Percentiles rank a stretch among this genome's conserved stretches.
Conservation (phyloP, 1,140 invertebrate species). For the Cyclargus thomasi region DNA sequence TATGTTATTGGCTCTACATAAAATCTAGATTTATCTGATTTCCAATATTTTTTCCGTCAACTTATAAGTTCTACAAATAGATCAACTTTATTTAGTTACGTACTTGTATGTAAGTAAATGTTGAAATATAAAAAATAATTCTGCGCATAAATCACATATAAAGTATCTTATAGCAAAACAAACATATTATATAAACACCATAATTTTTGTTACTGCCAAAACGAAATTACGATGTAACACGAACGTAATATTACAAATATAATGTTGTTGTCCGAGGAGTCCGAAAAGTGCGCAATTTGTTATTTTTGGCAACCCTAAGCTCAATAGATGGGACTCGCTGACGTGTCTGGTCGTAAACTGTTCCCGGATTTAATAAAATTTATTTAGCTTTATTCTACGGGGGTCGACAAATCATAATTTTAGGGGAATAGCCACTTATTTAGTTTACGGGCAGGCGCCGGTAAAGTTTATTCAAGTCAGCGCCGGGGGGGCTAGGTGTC, state of each 20-base stretch:
- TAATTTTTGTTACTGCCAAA: no score
- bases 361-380: slow-evolving; percentile 70
- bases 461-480: slow-evolving; percentile 61
- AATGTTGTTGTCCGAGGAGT: background rate
- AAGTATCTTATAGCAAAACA: no score
- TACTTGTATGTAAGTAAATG: no score
- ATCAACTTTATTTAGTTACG: no score
- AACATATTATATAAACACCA: no score
- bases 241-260: background rate
- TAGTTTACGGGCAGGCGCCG: slow-evolving; percentile 57
- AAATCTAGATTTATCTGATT: no score
- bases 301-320: slow-evolving; percentile 13
- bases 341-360: slow-evolving; percentile 60
- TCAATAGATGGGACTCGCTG: slow-evolving; percentile 42
- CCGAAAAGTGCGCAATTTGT: background rate
- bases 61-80: no score
- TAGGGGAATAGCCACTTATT: slow-evolving; percentile 65
- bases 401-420: slow-evolving; percentile 69
- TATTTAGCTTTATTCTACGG: slow-evolving; percentile 59
- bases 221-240: no score
- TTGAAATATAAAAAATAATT: no score
- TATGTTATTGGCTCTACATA: no score
- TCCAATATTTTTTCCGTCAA: no score
- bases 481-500: slow-evolving; percentile 42
- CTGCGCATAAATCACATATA: no score